These are phyloP conservation scores for Micrasema longulum DNA, from an alignment of 1,140 invertebrate species.

Conservation along the genomic window DNA sequence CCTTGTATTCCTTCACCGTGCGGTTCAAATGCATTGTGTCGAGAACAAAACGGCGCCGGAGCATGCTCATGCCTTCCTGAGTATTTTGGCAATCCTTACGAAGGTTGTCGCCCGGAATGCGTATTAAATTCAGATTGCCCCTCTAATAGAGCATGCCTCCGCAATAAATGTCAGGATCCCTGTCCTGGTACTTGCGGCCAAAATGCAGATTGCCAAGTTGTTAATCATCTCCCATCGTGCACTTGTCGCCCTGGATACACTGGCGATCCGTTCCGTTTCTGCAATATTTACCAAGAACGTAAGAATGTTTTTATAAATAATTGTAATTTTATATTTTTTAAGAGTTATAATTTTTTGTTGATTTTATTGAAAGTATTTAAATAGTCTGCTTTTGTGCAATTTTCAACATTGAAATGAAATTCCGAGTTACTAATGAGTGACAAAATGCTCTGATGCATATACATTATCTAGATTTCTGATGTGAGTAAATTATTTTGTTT, in stretches of 20 bases:
- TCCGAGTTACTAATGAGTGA: no score
- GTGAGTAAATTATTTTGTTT: no score
- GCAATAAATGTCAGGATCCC: conserved; percentile 74
- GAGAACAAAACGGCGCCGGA: conserved; percentile 68
- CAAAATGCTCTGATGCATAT: no score
- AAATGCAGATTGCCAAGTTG: conserved; percentile 72
- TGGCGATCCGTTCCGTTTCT: conserved; percentile 72
- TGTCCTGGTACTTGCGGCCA: conserved; percentile 75
- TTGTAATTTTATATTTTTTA: no score
- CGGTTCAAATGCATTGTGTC: conserved; percentile 74
- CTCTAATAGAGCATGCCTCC: conserved; percentile 71
- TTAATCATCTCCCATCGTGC: conserved; percentile 71
- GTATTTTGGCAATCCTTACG: conserved; percentile 75
- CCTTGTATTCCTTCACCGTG: conserved; percentile 74
- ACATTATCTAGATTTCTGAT: no score
- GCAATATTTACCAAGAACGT: conserved; percentile 66
- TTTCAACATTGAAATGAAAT: no score
- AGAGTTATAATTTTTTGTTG: no score
- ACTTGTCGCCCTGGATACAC: conserved; percentile 70
- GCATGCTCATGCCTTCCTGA: conserved; percentile 73
- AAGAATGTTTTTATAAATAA: no score
- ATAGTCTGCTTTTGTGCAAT: no score
- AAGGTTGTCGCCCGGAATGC: conserved; percentile 75
- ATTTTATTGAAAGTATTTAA: no score
- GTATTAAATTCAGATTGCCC: conserved; percentile 73